phyloP scores from a whole-genome alignment of 2,888 invertebrate genomes.

The Pristionchus maxplancki region DNA sequence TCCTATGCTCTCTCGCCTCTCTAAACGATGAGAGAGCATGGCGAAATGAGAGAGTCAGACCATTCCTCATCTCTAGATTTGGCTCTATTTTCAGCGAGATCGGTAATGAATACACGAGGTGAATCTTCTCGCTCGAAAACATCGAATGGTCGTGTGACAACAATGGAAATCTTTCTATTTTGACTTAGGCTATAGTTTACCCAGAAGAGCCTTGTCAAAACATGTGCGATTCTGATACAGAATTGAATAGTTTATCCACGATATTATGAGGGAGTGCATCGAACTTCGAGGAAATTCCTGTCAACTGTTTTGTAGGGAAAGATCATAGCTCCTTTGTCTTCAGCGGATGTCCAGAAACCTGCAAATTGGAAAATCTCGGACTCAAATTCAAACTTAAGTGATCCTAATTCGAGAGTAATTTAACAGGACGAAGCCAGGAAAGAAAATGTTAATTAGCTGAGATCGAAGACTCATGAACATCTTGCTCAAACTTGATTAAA shows the following conservation, averaged over 20 bases:
- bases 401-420: no score
- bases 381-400: no score
- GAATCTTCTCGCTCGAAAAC: neutral
- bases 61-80: no score
- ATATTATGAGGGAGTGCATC: no score
- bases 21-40: no score
- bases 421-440: no score
- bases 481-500: no score
- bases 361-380: neutral
- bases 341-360: neutral
- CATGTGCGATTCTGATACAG: neutral
- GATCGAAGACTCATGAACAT: no score
- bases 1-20: no score
- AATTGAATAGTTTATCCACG: neutral
- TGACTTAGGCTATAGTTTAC: neutral
- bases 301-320: neutral
- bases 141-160: neutral
- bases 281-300: constrained; percentile 13
- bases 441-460: no score
- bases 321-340: neutral
- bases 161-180: neutral
- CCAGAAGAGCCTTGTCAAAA: no score
- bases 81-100: neutral
- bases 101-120: neutral
- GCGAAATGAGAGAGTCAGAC: no score